Conservation (phyloP, 2,113 vertebrate species). For the Cricetomys ansorgei region DNA sequence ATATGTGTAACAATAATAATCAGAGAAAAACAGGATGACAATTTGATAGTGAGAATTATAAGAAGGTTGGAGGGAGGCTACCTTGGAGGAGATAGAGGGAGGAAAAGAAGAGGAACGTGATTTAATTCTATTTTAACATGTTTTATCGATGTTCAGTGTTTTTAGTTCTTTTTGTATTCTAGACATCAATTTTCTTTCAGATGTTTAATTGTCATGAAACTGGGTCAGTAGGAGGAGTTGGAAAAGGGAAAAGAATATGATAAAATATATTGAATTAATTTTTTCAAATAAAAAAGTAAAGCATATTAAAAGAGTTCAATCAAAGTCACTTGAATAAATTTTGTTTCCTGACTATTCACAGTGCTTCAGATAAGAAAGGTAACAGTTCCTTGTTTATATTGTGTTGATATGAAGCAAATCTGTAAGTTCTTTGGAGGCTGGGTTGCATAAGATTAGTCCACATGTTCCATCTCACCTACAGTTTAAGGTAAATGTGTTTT, state of each 20-base stretch:
- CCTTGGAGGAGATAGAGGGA: too few species aligned
- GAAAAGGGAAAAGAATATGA: background rate
- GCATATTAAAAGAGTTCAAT: background rate
- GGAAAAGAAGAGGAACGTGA: too few species aligned
- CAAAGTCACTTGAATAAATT: background rate
- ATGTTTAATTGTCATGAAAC: background rate
- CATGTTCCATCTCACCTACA: background rate
- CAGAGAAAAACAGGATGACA: too few species aligned
- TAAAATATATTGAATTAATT: background rate
- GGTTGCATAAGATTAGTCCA: background rate
- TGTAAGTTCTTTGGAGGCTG: background rate
- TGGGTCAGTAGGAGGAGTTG: background rate
- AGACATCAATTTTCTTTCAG: background rate
- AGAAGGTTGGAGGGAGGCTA: too few species aligned
- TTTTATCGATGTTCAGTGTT: background rate
- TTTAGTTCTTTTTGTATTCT: background rate
- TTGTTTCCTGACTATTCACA: background rate
- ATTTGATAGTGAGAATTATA: too few species aligned
- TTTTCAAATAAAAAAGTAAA: background rate
- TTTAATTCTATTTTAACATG: background rate
- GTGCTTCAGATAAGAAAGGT: background rate
- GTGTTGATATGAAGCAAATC: background rate
- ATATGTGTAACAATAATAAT: too few species aligned
- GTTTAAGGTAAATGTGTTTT: background rate
- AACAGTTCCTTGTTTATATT: background rate